Base-by-base conservation (phyloP, 2,888 invertebrate species). In the Cactoblastis cactorum region DNA sequence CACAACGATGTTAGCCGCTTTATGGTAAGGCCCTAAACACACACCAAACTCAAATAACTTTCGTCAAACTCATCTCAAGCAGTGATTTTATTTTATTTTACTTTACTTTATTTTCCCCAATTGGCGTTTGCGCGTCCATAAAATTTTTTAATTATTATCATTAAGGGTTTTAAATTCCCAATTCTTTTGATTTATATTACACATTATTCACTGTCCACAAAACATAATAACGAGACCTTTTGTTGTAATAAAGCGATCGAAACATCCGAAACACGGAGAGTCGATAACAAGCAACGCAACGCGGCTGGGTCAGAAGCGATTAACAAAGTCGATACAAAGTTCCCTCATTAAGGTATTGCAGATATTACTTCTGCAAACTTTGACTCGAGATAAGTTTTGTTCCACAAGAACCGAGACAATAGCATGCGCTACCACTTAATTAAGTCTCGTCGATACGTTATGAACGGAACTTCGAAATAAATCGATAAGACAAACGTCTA, bases 1-100 rank as follows among this genome's bases (percentile, higher is more conserved):
- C 90, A 71, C 90, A 90, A 83, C 87, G 90, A 77, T 90, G 90
- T 81, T 90, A 90, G 80, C 87, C 83, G 80, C 80, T 77, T 77
- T 78, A 85, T 74, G 89, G 89, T 89, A 89, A 89, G 89, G 87
- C 81, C 67, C 75, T 74, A 41, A 49, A 41, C 11, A 49, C 49
- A 55, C 45, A 49, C 49, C 48, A 48, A 50, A 45, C 33, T 52
- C 49, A 52, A 38, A n/a, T 4, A 17, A 41, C 12, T 41, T 39
- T 34, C 34, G 14, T 17, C 9, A 46, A 12, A 12, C 15, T 12
- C 17, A 69, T 71, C 63, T 63, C 68, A 69, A 66, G 52, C 45
- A 67, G 63, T 66, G 67, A 64, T 51, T 38, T 49, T 59, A 49
- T 54, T 53, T 55, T 63, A 59, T 61, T 66, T 67, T 67, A 63